Percentiles rank a stretch among this genome's conserved stretches.
Conservation (phyloP, 2,797 vertebrate genomes). For the Tragopan temminckii region DNA sequence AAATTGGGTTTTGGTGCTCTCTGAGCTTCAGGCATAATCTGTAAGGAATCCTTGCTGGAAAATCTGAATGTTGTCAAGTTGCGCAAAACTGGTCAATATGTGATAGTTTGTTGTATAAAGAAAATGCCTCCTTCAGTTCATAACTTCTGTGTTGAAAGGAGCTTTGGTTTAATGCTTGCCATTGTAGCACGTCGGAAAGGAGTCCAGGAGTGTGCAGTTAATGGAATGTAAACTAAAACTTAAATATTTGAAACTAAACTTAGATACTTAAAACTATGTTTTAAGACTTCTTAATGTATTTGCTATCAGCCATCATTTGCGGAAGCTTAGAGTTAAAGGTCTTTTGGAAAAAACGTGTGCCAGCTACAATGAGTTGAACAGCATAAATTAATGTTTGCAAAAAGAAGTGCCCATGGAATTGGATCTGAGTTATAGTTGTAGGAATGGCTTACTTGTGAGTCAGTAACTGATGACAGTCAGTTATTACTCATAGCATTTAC, state of each 20-base stretch:
- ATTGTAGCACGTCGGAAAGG: accelerated
- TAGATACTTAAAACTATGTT: neutral
- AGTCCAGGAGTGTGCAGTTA: neutral
- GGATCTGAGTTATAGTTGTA: neutral
- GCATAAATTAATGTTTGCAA: neutral
- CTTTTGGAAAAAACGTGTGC: neutral
- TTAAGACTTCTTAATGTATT: neutral
- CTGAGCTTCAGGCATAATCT: neutral
- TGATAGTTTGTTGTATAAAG: neutral
- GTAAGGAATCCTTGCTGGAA: neutral
- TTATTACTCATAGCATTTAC: neutral
- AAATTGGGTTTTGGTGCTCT: neutral
- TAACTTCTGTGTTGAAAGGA: neutral
- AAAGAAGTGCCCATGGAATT: neutral
- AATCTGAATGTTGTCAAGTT: neutral
- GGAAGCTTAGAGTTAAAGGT: neutral
- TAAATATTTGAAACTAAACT: neutral
- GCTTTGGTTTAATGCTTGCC: neutral
- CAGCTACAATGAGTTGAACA: neutral
- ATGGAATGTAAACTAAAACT: neutral
- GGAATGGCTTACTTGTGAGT: neutral
- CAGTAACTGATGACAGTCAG: too few relatives aligned
- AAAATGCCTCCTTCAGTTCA: neutral
- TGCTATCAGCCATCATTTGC: neutral
- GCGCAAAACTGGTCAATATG: accelerated